Evolutionary conservation across 1,140 invertebrate species (phyloP).

Genomic region (Drosophila arizonae): DNA sequence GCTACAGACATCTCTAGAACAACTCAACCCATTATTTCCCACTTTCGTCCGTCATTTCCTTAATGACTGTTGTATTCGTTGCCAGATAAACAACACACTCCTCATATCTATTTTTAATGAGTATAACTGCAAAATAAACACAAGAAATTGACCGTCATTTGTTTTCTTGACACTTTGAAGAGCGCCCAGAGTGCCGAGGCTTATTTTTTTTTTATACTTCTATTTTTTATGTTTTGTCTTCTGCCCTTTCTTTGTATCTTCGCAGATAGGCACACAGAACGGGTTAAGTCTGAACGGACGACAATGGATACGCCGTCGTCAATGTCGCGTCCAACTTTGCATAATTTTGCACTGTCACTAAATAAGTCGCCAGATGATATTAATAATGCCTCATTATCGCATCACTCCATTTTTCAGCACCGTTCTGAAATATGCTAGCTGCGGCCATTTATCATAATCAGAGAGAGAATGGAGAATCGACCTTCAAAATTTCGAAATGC

Average conservation of each 20-base stretch:
- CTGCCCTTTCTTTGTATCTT: background rate
- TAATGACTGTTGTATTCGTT: too few species aligned
- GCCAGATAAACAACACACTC: background rate
- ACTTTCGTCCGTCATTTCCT: too few species aligned
- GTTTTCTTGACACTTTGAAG: conserved; percentile 78
- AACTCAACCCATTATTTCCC: too few species aligned
- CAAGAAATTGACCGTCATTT: conserved; percentile 72
- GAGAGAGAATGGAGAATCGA: conserved; percentile 12
- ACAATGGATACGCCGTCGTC: conserved; percentile 18
- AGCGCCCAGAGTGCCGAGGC: conserved; percentile 47
- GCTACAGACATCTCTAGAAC: too few species aligned
- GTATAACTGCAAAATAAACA: conserved; percentile 21
- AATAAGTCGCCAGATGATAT: conserved; percentile 78
- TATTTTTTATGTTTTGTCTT: conserved; percentile 30
- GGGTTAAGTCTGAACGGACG: conserved; percentile 26
- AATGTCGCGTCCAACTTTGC: conserved; percentile 46
- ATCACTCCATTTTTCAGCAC: conserved; percentile 64
- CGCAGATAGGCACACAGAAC: conserved; percentile 32
- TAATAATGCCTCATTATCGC: conserved; percentile 79
- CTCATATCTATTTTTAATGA: background rate
- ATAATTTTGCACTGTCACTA: conserved; percentile 66
- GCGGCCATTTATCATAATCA: conserved; percentile 72
- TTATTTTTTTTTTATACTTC: conserved; percentile 58
- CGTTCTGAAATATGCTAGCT: conserved; percentile 63
- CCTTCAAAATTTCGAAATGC: conserved; percentile 31